These are phyloP conservation scores for Dryomyza anilis DNA, from an alignment of 2,888 invertebrate species.

Conservation along the genomic window DNA sequence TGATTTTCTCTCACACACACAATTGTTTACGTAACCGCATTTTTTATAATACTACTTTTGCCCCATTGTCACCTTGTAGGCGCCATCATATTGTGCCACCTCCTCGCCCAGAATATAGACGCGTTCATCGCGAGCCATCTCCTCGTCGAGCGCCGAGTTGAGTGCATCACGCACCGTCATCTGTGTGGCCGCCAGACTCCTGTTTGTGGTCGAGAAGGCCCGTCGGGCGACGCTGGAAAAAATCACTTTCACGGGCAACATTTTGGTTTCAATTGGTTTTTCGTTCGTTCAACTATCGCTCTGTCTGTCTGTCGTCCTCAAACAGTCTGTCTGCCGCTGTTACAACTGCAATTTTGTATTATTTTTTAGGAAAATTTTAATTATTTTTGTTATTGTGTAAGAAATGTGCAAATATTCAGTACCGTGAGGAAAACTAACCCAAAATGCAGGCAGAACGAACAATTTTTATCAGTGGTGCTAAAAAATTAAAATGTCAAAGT, in stretches of 20 bases:
- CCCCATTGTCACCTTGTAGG: conserved; percentile 80
- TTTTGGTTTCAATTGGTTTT: conserved; percentile 32
- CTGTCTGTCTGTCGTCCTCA: too few species aligned
- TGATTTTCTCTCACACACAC: not conserved
- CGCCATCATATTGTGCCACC: conserved; percentile 98
- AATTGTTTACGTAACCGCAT: conserved; percentile 51
- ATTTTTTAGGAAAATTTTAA: not conserved
- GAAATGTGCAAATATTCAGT: conserved; percentile 1
- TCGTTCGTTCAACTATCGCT: conserved; percentile 23
- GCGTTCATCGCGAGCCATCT: conserved; percentile 89
- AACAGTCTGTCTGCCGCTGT: conserved; percentile 10
- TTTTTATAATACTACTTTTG: conserved; percentile 26
- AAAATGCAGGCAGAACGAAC: not conserved
- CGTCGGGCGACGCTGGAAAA: conserved; percentile 61
- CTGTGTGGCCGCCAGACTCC: conserved; percentile 64
- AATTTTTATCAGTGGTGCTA: not conserved
- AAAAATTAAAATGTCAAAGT: not conserved
- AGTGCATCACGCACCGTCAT: conserved; percentile 96
- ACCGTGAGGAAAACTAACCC: not conserved
- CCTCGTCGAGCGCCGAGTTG: conserved; percentile 95
- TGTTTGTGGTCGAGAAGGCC: conserved; percentile 64
- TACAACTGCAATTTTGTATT: conserved; percentile 20
- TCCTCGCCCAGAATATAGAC: conserved; percentile 96
- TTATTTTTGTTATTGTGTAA: not conserved
- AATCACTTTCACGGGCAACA: conserved; percentile 52